These are phyloP conservation scores for Myotis findleyi DNA, from an alignment of 2,797 vertebrate genomes.

Conservation along the genomic window DNA sequence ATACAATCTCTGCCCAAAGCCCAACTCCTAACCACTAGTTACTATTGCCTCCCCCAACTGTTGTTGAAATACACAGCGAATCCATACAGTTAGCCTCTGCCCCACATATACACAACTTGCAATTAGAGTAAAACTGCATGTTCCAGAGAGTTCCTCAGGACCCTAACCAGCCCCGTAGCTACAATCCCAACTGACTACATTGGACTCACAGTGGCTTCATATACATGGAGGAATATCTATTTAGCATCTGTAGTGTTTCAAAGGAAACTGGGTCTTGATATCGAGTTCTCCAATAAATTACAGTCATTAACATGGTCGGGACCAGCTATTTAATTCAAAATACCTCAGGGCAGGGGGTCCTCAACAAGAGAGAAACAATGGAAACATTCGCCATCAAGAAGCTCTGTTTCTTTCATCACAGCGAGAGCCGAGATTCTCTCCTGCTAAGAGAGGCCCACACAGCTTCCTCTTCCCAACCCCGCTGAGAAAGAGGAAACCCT, in stretches of 20 bases:
- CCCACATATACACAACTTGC: background rate
- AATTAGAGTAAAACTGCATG: background rate
- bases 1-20: background rate
- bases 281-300: conserved; percentile 56
- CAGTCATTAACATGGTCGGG: conserved; percentile 54
- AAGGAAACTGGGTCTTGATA: conserved; percentile 38
- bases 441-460: background rate
- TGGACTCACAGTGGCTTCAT: background rate
- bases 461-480: background rate
- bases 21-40: background rate
- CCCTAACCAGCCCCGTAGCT: background rate
- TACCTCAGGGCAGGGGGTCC: background rate
- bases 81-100: background rate
- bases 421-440: conserved; percentile 33
- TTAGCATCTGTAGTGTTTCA: conserved; percentile 15
- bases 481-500: background rate
- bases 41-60: background rate
- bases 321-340: conserved; percentile 55
- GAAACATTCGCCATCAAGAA: conserved; percentile 34
- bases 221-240: background rate
- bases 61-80: background rate
- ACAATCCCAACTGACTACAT: background rate
- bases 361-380: conserved; percentile 35
- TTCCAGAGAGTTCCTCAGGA: background rate
- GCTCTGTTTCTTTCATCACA: background rate